Evolutionary conservation across 2,797 vertebrate species (phyloP).

Genomic region (Acanthurus leucopareius): DNA sequence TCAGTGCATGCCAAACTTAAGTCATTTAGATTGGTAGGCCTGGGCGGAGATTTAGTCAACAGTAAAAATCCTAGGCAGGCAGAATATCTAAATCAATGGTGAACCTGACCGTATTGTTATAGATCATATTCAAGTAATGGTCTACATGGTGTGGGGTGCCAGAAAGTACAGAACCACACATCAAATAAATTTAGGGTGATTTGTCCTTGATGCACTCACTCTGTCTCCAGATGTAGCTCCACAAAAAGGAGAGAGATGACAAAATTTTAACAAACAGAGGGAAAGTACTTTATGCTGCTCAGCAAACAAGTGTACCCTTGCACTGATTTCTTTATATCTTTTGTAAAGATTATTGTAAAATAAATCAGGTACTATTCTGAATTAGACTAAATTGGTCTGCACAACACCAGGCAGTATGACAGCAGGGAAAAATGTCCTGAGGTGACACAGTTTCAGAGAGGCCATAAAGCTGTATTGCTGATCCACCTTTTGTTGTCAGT

Average conservation of each 20-base stretch:
- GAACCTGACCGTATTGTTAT: conserved; percentile 56
- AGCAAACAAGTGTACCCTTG: conserved; percentile 6
- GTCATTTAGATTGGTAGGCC: conserved; percentile 67
- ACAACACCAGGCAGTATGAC: conserved; percentile 23
- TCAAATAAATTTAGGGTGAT: conserved; percentile 57
- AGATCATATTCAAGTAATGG: conserved; percentile 71
- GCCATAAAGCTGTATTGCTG: conserved; percentile 38
- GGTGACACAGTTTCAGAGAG: conserved; percentile 24
- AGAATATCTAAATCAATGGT: conserved; percentile 67
- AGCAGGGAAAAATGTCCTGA: conserved; percentile 6
- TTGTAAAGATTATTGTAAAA: not conserved
- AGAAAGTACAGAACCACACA: conserved; percentile 49
- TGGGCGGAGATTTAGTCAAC: conserved; percentile 57
- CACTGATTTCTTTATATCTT: conserved; percentile 23
- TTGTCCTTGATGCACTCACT: conserved; percentile 48
- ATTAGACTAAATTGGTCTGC: conserved; percentile 8
- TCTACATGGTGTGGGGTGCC: conserved; percentile 32
- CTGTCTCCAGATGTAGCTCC: conserved; percentile 33
- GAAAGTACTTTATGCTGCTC: conserved; percentile 9
- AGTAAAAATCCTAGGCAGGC: conserved; percentile 62
- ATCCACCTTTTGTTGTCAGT: conserved; percentile 50
- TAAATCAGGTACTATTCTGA: not conserved
- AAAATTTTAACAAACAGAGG: conserved; percentile 30
- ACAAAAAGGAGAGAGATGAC: conserved; percentile 30
- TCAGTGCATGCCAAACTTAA: conserved; percentile 58